A percentile compares a stretch with the other conserved stretches of the same genome.
phyloP scores from a whole-genome alignment of 2,797 vertebrate species.

The Benthosema pterotum region DNA sequence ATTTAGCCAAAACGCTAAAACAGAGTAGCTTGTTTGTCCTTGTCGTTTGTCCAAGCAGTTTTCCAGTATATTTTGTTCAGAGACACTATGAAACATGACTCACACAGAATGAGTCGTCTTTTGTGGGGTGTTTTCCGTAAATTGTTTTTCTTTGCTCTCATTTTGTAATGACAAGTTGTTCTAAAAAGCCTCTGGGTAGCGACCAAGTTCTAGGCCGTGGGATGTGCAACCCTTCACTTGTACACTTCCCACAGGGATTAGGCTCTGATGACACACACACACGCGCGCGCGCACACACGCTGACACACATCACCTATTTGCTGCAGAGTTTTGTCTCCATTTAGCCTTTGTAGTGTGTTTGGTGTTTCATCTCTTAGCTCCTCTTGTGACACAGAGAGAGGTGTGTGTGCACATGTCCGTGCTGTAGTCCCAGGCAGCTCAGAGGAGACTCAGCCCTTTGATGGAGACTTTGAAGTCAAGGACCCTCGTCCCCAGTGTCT shows the following conservation, averaged over 20 bases:
- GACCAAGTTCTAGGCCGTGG: too few relatives aligned
- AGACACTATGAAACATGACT: too few relatives aligned
- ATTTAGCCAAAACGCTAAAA: too few relatives aligned
- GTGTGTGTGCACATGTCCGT: slow-evolving; percentile 16
- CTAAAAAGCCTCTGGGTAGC: too few relatives aligned
- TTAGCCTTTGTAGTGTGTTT: slow-evolving; percentile 60
- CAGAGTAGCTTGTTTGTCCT: background rate
- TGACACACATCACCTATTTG: slow-evolving; percentile 32
- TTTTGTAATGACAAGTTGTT: too few relatives aligned
- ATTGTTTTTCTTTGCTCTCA: too few relatives aligned
- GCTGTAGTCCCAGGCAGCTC: slow-evolving; percentile 16
- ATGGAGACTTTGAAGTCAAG: slow-evolving; percentile 70
- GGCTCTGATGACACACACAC: slow-evolving; percentile 38
- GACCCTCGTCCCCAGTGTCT: slow-evolving; percentile 66
- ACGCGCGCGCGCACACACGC: slow-evolving; percentile 24
- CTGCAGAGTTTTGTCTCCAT: slow-evolving; percentile 55
- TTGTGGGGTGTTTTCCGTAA: slow-evolving; percentile 5
- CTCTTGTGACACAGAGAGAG: slow-evolving; percentile 35
- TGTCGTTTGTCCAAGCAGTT: background rate
- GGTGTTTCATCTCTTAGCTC: slow-evolving; percentile 54
- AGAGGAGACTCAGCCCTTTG: slow-evolving; percentile 51
- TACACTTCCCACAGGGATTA: slow-evolving; percentile 69
- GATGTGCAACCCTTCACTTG: slow-evolving; percentile 18
- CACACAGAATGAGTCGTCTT: too few relatives aligned
- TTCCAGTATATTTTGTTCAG: background rate